These are phyloP conservation scores for Sminthopsis crassicaudata DNA, from an alignment of 2,113 vertebrate genomes.

Conservation along the genomic window DNA sequence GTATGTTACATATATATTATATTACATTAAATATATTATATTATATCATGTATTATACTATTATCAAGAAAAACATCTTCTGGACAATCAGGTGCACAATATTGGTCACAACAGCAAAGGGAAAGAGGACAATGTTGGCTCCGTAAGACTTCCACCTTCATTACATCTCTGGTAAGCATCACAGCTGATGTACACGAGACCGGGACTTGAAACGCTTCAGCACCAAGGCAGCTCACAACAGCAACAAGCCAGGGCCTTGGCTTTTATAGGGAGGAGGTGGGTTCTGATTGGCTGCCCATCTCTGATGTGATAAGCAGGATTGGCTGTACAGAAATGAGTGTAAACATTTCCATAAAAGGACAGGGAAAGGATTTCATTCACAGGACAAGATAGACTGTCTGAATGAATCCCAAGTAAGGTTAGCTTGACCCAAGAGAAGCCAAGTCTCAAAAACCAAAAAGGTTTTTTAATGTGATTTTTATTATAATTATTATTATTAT, in stretches of 20 bases:
- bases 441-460: background rate
- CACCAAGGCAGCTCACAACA: background rate
- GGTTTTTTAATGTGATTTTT: background rate
- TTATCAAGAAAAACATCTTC: background rate
- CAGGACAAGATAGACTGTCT: background rate
- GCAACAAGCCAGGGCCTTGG: background rate
- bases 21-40: too few relatives aligned
- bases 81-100: background rate
- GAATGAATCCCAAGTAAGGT: background rate
- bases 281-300: background rate
- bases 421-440: background rate
- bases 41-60: too few relatives aligned
- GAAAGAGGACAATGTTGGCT: background rate
- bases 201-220: too few relatives aligned
- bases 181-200: background rate
- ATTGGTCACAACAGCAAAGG: background rate
- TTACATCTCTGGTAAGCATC: too few relatives aligned
- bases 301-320: background rate
- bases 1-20: too few relatives aligned
- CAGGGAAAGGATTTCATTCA: background rate
- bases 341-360: background rate
- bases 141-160: background rate
- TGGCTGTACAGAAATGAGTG: background rate
- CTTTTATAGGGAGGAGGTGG: background rate
- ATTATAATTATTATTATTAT: background rate